Base-by-base conservation (phyloP, 2,797 vertebrate genomes). In the Aulostomus chinensis region DNA sequence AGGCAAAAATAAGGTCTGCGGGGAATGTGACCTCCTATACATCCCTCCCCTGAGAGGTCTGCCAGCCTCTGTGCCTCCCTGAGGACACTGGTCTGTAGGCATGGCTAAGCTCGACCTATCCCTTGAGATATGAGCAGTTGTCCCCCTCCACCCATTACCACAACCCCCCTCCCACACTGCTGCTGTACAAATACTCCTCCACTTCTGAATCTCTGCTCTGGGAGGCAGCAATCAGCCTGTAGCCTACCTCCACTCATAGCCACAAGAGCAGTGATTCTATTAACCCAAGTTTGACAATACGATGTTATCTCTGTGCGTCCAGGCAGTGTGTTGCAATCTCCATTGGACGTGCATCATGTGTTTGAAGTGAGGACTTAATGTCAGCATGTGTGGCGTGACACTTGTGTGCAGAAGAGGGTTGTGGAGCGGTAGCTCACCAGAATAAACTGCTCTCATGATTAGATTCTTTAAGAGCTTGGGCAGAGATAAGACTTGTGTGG, bases 401-500 rank as follows among this genome's bases (percentile, higher is more conserved):
- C 21, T 42, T 41, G 24, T 16, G 46, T 43, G 40, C 3, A 24
- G 34, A 68, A 35, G 33, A 64, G 69, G n/a, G 35, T 26, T 32
- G 51, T 61, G 43, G 41, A 76, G 77, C 26, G 67, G 60, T 50
- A 50, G 57, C 78, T 68, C 68, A 58, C 53, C 74, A 73, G 53
- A 80, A 67, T 60, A 56, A 69, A 68, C 74, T 45, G 62, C 75
- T 60, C 58, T 75, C 52, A 22, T 78, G 73, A 86, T 85, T 81
- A 63, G 71, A 81, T 79, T 80, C 67, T 79, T 71, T 11, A 35
- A 68, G 54, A 76, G 60, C 57, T 71, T 60, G 37, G 22, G 60
- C 10, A 59, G 68, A 81, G 85, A 84, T 82, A 81, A 83, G 68
- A 60, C 53, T 70, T 59, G 68, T 30, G 53, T 70, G 67, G 68